Conservation (phyloP, 2,888 invertebrate genomes). For the Hypena proboscidalis region DNA sequence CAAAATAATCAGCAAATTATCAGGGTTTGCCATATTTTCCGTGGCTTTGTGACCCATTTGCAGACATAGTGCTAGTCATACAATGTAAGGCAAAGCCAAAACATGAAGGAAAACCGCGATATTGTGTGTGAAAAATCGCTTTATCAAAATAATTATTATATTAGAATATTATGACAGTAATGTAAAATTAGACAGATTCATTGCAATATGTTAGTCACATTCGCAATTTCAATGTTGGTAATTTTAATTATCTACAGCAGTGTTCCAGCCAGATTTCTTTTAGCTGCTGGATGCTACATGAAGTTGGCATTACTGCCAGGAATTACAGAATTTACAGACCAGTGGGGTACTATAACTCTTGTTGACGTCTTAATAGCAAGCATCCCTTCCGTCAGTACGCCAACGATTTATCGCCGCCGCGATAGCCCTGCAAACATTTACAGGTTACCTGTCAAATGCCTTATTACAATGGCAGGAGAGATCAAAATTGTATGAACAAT, state of each 20-base stretch:
- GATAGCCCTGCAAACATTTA: slow-evolving; percentile 15
- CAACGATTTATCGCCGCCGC: slow-evolving; percentile 49
- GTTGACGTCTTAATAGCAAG: slow-evolving; percentile 61
- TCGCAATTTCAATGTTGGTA: background rate
- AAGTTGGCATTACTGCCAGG: slow-evolving; percentile 37
- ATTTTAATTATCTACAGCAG: slow-evolving; percentile 22
- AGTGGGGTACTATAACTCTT: slow-evolving; percentile 55
- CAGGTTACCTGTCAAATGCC: slow-evolving; percentile 18
- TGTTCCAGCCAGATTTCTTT: slow-evolving; percentile 28
- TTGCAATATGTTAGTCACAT: background rate
- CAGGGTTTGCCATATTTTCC: too few relatives aligned
- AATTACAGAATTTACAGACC: slow-evolving; percentile 42
- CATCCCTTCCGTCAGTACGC: slow-evolving; percentile 48
- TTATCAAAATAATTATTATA: too few relatives aligned
- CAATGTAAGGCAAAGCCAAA: too few relatives aligned
- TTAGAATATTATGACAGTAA: too few relatives aligned
- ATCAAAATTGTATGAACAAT: slow-evolving; percentile 8
- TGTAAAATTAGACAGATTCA: background rate
- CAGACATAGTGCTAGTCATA: too few relatives aligned
- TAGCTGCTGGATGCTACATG: slow-evolving; percentile 15
- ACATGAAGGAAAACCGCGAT: too few relatives aligned
- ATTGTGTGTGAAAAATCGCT: too few relatives aligned
- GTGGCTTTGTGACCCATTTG: too few relatives aligned
- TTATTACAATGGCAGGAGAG: slow-evolving; percentile 14
- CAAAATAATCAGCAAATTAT: too few relatives aligned